Evolutionary conservation across 2,797 vertebrate genomes (phyloP), one percentile per base, ranked within the genome.

Genomic region (Pitangus sulphuratus): DNA sequence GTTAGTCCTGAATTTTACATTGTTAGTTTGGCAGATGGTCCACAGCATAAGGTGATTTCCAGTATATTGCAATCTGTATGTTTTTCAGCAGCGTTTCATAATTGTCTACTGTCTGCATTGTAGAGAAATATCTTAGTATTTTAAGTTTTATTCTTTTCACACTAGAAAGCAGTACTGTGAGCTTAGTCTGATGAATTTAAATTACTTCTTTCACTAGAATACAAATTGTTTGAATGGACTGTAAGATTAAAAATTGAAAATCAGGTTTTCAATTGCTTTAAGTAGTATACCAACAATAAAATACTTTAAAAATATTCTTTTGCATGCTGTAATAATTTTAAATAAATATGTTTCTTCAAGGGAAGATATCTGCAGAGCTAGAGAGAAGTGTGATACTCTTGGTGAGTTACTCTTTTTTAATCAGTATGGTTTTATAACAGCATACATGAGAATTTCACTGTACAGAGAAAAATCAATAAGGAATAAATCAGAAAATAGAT

Each of bases 301-400:
- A 57, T 88, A 85, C 25, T 83, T 77, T 6, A 2, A 54, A 72
- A 83, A 74, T 57, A 3, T 33, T 61, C 4, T 72, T 74, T 83
- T 78, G 47, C 25, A 65, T 91, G 33, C 4, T 76, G 31, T 93
- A 93, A 76, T 89, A 53, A 84, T 94, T 95, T 91, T 48, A 91
- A 91, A 87, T 88, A 86, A 69, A 68, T 65, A 15, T 97, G 96
- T 97, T 97, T 61, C 35, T 96, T 92, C 96, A 97, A 99, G 99
- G 98, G 99, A 99, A 98, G 99, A 99, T 97, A 99, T 99, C 96
- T 99, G 99, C 98, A 98, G 99, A 89, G 98, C 98, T 40, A 99
- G 98, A 98, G 98, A 99, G 96, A 99, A 99, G 97, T 99, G 99
- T 86, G 99, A 99, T 97, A 99, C 99, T 2, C 97, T 99, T 97